phyloP scores from a whole-genome alignment of 2,888 invertebrate genomes.

The Rhabditophanes sp. region DNA sequence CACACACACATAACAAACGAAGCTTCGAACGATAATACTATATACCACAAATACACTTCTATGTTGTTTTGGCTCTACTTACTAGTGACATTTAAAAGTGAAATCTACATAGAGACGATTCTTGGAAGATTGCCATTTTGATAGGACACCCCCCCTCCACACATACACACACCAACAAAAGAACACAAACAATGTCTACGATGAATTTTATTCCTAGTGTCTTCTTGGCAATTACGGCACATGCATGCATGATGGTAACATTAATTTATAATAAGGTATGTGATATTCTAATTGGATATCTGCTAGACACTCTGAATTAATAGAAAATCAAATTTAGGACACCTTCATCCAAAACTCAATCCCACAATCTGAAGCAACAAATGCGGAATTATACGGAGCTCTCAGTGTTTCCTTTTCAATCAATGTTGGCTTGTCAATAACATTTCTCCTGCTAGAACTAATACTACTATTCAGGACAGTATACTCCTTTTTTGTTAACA shows the following conservation, averaged over 20 bases:
- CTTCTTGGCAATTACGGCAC: constrained; percentile 58
- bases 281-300: too few relatives aligned
- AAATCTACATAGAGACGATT: too few relatives aligned
- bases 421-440: constrained; percentile 49
- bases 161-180: neutral
- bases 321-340: constrained; percentile 9
- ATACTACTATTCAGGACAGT: constrained; percentile 10
- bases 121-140: too few relatives aligned
- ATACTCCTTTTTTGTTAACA: constrained; percentile 7
- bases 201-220: constrained; percentile 52
- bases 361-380: constrained; percentile 6
- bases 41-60: too few relatives aligned
- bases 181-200: constrained; percentile 8
- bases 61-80: too few relatives aligned
- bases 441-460: constrained; percentile 54
- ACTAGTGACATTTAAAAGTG: too few relatives aligned
- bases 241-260: constrained; percentile 56
- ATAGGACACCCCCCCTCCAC: neutral
- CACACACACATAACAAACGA: too few relatives aligned
- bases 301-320: too few relatives aligned
- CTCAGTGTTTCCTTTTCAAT: constrained; percentile 19
- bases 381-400: constrained; percentile 12
- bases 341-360: constrained; percentile 14
- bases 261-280: constrained; percentile 57
- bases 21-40: too few relatives aligned